These are phyloP conservation scores for Selenia dentaria DNA, from an alignment of 2,888 invertebrate genomes.

Conservation along the genomic window DNA sequence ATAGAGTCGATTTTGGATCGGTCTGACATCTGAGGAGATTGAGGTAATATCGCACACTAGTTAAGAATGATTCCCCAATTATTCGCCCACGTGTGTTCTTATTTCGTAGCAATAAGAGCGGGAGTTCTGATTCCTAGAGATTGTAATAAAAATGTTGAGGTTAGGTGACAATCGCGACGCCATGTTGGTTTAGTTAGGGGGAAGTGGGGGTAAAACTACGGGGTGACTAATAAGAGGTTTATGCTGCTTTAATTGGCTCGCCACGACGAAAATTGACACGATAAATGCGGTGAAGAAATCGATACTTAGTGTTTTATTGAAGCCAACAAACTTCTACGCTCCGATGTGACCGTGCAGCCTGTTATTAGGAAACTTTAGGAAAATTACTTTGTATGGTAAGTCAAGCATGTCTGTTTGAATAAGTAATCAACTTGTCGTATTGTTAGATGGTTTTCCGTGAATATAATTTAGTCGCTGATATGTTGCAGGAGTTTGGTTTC, in stretches of 20 bases:
- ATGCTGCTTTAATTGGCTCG: slow-evolving; percentile 77
- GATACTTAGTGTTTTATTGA: slow-evolving; percentile 66
- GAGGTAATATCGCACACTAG: slow-evolving; percentile 70
- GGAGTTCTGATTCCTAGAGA: slow-evolving; percentile 22
- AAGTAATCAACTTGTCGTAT: slow-evolving; percentile 8
- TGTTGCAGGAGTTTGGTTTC: too few species aligned
- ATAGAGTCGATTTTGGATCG: slow-evolving; percentile 37
- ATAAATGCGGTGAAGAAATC: slow-evolving; percentile 52
- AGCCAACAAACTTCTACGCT: slow-evolving; percentile 30
- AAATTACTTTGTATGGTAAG: slow-evolving; percentile 10
- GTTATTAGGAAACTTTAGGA: slow-evolving; percentile 19
- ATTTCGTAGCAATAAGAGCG: slow-evolving; percentile 39
- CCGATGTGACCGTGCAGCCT: slow-evolving; percentile 2
- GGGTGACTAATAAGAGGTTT: slow-evolving; percentile 79
- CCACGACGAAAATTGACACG: slow-evolving; percentile 66
- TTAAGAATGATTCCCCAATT: slow-evolving; percentile 74
- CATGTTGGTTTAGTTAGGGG: slow-evolving; percentile 76
- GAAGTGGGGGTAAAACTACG: slow-evolving; percentile 49
- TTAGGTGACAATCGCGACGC: slow-evolving; percentile 81
- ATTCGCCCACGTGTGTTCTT: slow-evolving; percentile 35
- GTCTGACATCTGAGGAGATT: slow-evolving; percentile 43
- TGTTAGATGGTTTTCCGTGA: slow-evolving; percentile 2
- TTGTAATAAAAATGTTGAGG: slow-evolving; percentile 43
- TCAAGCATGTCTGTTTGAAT: slow-evolving; percentile 17
- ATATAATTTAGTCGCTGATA: not conserved